Evolutionary conservation across 2,113 vertebrate species (phyloP).

Genomic region (Forbesichthys agassizii): DNA sequence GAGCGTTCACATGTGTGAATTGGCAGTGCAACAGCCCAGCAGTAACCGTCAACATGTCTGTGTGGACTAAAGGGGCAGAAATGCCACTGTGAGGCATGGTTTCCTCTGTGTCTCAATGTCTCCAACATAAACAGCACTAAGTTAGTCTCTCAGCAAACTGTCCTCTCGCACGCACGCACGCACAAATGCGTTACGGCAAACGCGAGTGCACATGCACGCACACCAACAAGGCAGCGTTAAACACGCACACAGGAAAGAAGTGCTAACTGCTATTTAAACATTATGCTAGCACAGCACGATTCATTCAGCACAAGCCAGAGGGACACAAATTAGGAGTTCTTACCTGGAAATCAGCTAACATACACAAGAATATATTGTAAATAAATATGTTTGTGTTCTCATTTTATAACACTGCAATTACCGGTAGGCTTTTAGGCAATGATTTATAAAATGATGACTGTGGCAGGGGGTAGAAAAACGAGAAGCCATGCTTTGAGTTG

Average conservation of each 20-base stretch:
- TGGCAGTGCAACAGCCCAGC: too few species aligned
- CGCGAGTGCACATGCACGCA: background rate
- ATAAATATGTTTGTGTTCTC: constrained; percentile 61
- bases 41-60: background rate
- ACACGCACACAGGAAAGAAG: constrained; percentile 36
- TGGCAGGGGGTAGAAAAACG: constrained; percentile 6
- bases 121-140: constrained; percentile 62
- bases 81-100: constrained; percentile 39
- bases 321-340: constrained; percentile 29
- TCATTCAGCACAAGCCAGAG: constrained; percentile 58
- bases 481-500: constrained; percentile 23
- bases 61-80: constrained; percentile 46
- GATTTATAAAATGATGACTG: constrained; percentile 63
- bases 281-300: constrained; percentile 16
- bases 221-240: background rate
- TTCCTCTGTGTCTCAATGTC: background rate
- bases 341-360: constrained; percentile 43
- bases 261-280: constrained; percentile 63
- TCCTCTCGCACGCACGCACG: constrained; percentile 1
- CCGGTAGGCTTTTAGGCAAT: constrained; percentile 55
- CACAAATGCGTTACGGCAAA: background rate
- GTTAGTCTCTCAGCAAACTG: constrained; percentile 42
- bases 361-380: constrained; percentile 48
- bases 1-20: constrained; percentile 24
- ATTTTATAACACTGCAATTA: constrained; percentile 47